phyloP scores from a whole-genome alignment of 2,113 vertebrate species.

The Hippocampus barbouri region DNA sequence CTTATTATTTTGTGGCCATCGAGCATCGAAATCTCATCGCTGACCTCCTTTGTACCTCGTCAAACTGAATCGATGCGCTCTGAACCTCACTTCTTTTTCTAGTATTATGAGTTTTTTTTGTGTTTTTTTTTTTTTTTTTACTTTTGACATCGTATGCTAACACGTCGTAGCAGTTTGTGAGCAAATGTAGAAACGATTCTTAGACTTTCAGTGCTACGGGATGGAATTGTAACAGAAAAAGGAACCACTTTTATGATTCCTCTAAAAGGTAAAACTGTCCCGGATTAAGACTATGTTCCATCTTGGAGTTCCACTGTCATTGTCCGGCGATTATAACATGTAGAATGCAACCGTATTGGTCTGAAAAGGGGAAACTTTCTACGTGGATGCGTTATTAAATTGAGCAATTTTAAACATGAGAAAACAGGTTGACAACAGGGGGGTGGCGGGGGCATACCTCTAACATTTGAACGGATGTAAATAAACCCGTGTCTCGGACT shows the following conservation, averaged over 20 bases:
- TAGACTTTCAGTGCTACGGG: no score
- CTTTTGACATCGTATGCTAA: no score
- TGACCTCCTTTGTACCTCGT: no score
- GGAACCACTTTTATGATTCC: background rate
- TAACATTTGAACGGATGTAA: constrained; percentile 39
- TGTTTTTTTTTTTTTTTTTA: no score
- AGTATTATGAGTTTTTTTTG: no score
- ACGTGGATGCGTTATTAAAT: constrained; percentile 15
- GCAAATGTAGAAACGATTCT: no score
- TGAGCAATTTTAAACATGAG: constrained; percentile 17
- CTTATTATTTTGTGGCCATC: background rate
- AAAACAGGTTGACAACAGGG: constrained; percentile 31
- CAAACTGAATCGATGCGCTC: no score
- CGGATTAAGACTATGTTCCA: background rate
- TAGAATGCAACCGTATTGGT: background rate
- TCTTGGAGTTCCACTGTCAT: background rate
- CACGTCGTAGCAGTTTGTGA: no score
- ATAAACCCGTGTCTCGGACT: constrained; percentile 45
- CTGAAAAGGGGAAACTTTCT: constrained; percentile 5
- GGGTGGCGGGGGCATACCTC: constrained; percentile 28
- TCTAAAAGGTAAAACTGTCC: background rate
- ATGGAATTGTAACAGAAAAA: no score
- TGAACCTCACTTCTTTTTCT: no score
- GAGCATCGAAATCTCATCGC: no score
- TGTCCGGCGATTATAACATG: background rate